Percentiles rank a stretch among this genome's conserved stretches.
These are phyloP conservation scores for Diorhabda elongata DNA, from an alignment of 1,140 invertebrate genomes.

Conservation along the genomic window DNA sequence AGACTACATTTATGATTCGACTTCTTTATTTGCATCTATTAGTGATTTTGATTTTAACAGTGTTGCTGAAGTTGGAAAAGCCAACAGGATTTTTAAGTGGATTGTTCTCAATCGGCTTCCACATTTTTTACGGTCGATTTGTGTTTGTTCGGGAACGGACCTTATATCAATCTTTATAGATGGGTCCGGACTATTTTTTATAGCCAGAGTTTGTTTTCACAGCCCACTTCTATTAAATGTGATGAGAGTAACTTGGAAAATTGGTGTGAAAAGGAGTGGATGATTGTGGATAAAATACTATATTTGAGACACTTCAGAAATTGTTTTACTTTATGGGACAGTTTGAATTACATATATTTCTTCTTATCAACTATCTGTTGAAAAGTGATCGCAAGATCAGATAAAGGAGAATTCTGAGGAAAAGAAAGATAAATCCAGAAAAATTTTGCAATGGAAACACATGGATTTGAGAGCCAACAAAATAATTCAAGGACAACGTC, in stretches of 20 bases:
- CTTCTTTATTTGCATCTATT: no score
- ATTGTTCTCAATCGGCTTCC: constrained; percentile 11
- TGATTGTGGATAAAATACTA: not conserved
- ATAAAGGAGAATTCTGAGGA: no score
- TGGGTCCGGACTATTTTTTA: not conserved
- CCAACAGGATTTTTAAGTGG: constrained; percentile 17
- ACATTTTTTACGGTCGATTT: constrained; percentile 19
- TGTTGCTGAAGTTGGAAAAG: constrained; percentile 5
- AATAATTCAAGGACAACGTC: no score
- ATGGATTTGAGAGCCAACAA: no score
- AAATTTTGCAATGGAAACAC: no score
- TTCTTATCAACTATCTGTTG: no score
- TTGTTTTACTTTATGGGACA: not conserved
- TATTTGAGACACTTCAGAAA: not conserved
- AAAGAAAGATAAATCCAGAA: no score
- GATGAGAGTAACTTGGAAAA: constrained; percentile 2
- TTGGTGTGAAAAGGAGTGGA: constrained; percentile 1
- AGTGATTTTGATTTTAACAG: not conserved
- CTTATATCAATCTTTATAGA: constrained; percentile 7
- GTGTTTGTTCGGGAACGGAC: constrained; percentile 8
- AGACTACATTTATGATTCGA: no score
- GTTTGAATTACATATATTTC: not conserved
- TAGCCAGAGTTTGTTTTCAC: not conserved
- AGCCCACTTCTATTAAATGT: not conserved
- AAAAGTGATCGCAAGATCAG: no score